Evolutionary conservation across 2,797 vertebrate species (phyloP).

Genomic region (Rhinogobio ventralis): DNA sequence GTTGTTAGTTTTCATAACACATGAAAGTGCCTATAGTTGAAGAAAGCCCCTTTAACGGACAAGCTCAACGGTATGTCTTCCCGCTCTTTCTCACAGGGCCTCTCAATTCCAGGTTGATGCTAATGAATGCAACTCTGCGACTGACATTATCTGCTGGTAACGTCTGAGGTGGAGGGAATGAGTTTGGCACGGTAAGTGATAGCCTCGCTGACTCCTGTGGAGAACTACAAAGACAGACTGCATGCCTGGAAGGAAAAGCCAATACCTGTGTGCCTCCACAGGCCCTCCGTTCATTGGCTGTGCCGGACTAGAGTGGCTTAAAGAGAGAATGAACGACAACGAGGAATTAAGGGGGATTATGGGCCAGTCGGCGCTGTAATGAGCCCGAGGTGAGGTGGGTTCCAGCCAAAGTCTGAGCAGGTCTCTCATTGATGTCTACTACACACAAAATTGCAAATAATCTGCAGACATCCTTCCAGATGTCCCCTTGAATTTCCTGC

Average conservation of each 20-base stretch:
- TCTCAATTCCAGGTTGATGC: slow-evolving; percentile 26
- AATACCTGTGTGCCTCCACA: slow-evolving; percentile 62
- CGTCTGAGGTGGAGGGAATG: slow-evolving; percentile 39
- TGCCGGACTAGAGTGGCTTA: slow-evolving; percentile 62
- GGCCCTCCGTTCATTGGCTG: slow-evolving; percentile 69
- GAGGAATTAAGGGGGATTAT: slow-evolving; percentile 78
- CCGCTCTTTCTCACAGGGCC: slow-evolving; percentile 1
- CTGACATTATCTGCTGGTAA: slow-evolving; percentile 45
- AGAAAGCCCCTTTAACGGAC: slow-evolving; percentile 1
- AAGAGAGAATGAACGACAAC: slow-evolving; percentile 70
- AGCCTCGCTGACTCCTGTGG: slow-evolving; percentile 56
- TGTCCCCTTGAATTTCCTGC: slow-evolving; percentile 85
- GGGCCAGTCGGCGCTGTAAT: slow-evolving; percentile 74
- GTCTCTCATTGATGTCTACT: slow-evolving; percentile 81
- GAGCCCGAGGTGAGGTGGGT: slow-evolving; percentile 72
- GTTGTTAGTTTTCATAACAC: neutral
- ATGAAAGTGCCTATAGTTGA: slow-evolving; percentile 1
- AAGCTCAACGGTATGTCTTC: neutral
- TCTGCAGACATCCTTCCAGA: slow-evolving; percentile 84
- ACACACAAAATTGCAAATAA: slow-evolving; percentile 84
- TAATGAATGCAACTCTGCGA: slow-evolving; percentile 38
- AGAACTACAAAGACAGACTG: slow-evolving; percentile 54
- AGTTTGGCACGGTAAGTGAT: slow-evolving; percentile 72
- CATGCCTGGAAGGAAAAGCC: slow-evolving; percentile 64
- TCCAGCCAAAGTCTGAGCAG: slow-evolving; percentile 66